Conservation (phyloP, 1,140 invertebrate species). For the Camponotus floridanus region DNA sequence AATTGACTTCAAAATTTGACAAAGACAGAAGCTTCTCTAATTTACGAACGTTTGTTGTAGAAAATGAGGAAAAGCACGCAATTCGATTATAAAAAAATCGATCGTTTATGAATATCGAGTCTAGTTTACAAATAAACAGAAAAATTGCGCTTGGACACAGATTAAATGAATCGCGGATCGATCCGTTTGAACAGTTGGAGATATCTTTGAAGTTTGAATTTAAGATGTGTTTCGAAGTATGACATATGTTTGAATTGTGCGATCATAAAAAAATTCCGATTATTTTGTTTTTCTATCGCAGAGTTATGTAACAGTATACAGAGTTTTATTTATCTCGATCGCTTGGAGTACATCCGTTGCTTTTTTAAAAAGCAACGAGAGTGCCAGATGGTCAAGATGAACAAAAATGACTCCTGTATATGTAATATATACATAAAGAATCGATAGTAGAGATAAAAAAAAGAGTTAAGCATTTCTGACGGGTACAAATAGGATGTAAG, state of each 20-base stretch:
- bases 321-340: slow-evolving; percentile 23
- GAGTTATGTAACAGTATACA: slow-evolving; percentile 59
- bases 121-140: slow-evolving; percentile 60
- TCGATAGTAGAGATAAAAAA: slow-evolving; percentile 69
- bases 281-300: slow-evolving; percentile 48
- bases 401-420: slow-evolving; percentile 11
- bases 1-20: slow-evolving; percentile 11
- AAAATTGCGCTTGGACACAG: background rate
- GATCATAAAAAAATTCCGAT: background rate
- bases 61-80: background rate
- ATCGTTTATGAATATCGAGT: slow-evolving; percentile 17
- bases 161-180: background rate
- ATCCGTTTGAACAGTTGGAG: background rate
- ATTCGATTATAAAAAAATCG: background rate
- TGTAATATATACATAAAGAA: slow-evolving; percentile 59
- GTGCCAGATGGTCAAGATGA: slow-evolving; percentile 20
- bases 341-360: slow-evolving; percentile 4
- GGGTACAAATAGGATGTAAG: slow-evolving; percentile 85
- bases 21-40: background rate
- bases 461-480: slow-evolving; percentile 81
- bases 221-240: background rate
- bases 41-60: background rate
- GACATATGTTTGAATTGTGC: background rate
- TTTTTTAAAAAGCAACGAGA: background rate
- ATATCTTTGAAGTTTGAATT: slow-evolving; percentile 1